phyloP scores from a whole-genome alignment of 2,888 invertebrate genomes.

The Kryphioiulus occultus region DNA sequence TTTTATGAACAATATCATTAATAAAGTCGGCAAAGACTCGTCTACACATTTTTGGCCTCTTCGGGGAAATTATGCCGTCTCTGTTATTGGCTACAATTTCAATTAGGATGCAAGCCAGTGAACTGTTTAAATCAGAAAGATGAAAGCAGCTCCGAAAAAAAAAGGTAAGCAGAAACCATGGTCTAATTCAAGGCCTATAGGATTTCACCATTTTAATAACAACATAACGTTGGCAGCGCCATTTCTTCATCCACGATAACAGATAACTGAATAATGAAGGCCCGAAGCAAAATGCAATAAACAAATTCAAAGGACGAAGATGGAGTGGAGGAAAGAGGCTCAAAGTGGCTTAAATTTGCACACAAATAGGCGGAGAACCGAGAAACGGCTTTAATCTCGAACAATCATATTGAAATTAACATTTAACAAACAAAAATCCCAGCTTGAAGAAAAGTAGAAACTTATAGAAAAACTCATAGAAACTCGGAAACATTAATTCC shows the following conservation, averaged over 20 bases:
- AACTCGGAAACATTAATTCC: too few species aligned
- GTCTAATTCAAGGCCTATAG: background rate
- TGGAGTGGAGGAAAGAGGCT: too few species aligned
- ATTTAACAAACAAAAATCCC: too few species aligned
- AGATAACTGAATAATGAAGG: constrained; percentile 13
- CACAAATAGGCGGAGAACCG: too few species aligned
- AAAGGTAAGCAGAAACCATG: constrained; percentile 18
- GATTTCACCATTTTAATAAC: background rate
- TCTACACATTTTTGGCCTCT: background rate
- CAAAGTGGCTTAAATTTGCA: too few species aligned
- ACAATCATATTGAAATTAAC: too few species aligned
- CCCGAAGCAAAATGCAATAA: background rate
- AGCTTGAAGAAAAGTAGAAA: too few species aligned
- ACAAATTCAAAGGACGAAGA: background rate
- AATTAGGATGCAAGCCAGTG: constrained; percentile 10
- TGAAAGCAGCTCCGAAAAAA: background rate
- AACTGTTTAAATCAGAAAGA: constrained; percentile 26
- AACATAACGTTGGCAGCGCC: background rate
- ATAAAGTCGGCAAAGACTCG: background rate
- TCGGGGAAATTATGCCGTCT: background rate
- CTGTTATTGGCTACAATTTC: constrained; percentile 20
- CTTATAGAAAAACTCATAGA: too few species aligned
- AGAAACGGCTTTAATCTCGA: too few species aligned
- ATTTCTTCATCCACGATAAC: constrained; percentile 2
- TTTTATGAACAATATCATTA: constrained; percentile 7